These are phyloP conservation scores for Palaemon carinicauda DNA, from an alignment of 1,140 invertebrate species.

Conservation along the genomic window DNA sequence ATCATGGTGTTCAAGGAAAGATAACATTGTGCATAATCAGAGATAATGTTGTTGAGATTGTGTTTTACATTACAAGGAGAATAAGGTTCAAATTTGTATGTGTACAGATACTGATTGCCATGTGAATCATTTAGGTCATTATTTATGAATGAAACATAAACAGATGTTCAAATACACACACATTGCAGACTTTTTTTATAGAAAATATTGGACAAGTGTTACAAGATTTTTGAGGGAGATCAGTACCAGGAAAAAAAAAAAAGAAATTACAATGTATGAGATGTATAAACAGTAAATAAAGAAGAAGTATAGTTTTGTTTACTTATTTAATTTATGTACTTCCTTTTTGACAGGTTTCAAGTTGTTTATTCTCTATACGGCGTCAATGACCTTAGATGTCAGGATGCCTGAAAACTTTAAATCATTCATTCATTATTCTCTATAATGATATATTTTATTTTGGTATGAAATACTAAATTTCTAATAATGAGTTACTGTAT, in stretches of 20 bases:
- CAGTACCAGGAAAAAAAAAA: slow-evolving; percentile 6
- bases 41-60: slow-evolving; percentile 4
- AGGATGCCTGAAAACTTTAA: too few species aligned
- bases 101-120: not conserved
- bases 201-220: not conserved
- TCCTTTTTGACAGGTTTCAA: too few species aligned
- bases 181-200: slow-evolving; percentile 20
- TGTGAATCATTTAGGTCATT: not conserved
- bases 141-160: not conserved
- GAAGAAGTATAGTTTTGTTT: not conserved
- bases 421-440: too few species aligned
- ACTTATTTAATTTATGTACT: too few species aligned
- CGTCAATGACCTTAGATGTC: too few species aligned
- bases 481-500: too few species aligned
- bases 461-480: too few species aligned
- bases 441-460: too few species aligned
- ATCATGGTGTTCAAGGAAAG: not conserved
- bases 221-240: slow-evolving; percentile 12
- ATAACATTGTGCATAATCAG: not conserved
- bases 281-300: slow-evolving; percentile 54
- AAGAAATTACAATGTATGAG: slow-evolving; percentile 46
- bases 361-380: too few species aligned
- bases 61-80: not conserved
- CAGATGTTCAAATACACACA: not conserved
- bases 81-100: not conserved